A percentile compares a stretch with the other conserved stretches of the same genome.
Evolutionary conservation across 35 echinoderm and acorn worm species (phyloP).

Genomic region (Holothuria glaberrima): DNA sequence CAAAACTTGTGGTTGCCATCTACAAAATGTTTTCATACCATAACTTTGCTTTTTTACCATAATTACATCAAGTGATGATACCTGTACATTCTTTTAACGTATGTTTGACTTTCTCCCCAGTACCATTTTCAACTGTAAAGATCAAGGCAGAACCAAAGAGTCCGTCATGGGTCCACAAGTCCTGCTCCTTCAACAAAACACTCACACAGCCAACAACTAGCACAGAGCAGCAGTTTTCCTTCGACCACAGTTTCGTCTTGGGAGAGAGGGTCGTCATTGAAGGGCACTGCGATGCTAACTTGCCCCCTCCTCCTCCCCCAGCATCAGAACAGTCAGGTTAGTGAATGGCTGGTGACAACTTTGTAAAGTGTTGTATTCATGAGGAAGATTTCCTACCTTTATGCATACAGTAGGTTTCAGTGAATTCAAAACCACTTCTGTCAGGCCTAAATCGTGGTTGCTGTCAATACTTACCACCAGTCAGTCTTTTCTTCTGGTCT

Average conservation of each 20-base stretch:
- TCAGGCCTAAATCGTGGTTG: no score
- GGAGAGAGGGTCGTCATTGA: conserved; percentile 47
- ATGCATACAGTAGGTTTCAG: no score
- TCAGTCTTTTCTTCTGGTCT: no score
- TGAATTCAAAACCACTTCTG: no score
- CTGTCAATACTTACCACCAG: no score
- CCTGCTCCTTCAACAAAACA: conserved; percentile 36
- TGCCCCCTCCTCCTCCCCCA: conserved; percentile 22
- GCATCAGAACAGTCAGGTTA: conserved; percentile 42
- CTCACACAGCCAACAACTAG: conserved; percentile 30
- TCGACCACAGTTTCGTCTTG: conserved; percentile 55
- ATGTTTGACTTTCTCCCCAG: not conserved
- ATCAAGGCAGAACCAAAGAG: conserved; percentile 55
- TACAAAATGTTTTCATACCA: no score
- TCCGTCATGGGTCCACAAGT: conserved; percentile 49
- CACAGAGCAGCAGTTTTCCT: conserved; percentile 53
- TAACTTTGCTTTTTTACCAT: no score
- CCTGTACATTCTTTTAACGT: no score
- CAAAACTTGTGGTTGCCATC: no score
- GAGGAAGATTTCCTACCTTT: no score
- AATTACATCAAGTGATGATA: no score
- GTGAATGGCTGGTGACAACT: not conserved
- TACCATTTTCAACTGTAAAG: conserved; percentile 40
- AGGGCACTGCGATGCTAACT: conserved; percentile 18
- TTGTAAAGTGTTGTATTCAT: no score